Evolutionary conservation across 2,888 invertebrate genomes (phyloP), one percentile per base, ranked within the genome.

Genomic region (Blastobasis adustella): DNA sequence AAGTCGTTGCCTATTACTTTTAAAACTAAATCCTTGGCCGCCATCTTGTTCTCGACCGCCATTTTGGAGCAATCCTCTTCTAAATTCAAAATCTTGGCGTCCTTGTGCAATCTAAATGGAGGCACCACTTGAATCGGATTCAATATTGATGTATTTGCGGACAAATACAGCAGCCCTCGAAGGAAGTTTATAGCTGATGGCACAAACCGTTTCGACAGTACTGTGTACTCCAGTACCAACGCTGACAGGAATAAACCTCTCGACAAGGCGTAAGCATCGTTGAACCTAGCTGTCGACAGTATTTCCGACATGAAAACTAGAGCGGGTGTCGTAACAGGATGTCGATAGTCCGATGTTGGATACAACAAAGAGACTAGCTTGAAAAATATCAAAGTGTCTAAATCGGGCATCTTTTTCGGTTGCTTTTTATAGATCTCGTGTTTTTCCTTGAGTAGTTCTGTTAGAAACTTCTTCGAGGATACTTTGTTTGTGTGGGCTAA

Each of bases 311-410:
- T 95, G 63, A 97, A 96, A 57, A 95, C 87, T 61, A 95, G 87
- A 62, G 90, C 88, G n/a, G 97, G 97, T 9, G 96, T 96, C n/a
- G 94, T 94, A 4, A 98, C 92, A 0, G 93, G 93, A 89, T 98
- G 98, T 44, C 93, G 90, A 73, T 94, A 96, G 81, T 98, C 98
- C 0, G 98, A 97, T 0, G 97, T 93, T 0, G 98, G 95, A 79
- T 95, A 98, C 50, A 98, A 73, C 45, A 94, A 78, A 6, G 94
- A 92, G 4, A 96, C 90, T 58, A 96, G 69, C 82, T 97, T 97
- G 55, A 98, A 92, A 69, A 96, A 93, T 58, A 97, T 82, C 43
- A 98, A 74, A 67, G 92, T 93, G 61, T 94, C 92, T 47, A 94
- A 71, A 50, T 89, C 85, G 0, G 95, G 95, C 67, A 91, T 91